These are phyloP conservation scores for Drosophila sordidula DNA, from an alignment of 2,888 invertebrate species.

Conservation along the genomic window DNA sequence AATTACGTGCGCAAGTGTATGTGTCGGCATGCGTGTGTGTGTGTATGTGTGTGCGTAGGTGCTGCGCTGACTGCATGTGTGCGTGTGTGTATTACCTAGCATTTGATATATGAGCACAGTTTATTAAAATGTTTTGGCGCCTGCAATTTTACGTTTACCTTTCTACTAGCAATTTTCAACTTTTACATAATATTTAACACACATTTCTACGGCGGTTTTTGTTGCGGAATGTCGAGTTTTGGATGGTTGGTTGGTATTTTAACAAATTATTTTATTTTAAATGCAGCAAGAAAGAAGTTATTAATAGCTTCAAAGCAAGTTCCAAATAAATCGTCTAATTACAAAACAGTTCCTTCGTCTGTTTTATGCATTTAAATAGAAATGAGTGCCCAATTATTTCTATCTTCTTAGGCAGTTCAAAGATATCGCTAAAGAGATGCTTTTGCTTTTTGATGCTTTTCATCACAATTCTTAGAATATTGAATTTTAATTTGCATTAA, in stretches of 20 bases:
- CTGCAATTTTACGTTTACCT: slow-evolving; percentile 37
- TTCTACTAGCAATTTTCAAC: slow-evolving; percentile 50
- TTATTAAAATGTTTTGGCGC: slow-evolving; percentile 70
- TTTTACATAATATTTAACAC: slow-evolving; percentile 50
- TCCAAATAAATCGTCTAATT: no score
- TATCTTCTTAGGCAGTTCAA: no score
- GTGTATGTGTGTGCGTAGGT: slow-evolving; percentile 5
- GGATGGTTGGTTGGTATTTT: not conserved
- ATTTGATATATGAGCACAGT: slow-evolving; percentile 65
- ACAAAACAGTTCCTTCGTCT: no score
- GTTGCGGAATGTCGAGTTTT: slow-evolving; percentile 4
- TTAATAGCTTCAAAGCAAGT: not conserved
- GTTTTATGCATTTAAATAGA: no score
- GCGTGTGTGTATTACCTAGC: slow-evolving; percentile 15
- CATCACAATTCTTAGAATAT: no score
- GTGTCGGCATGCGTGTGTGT: slow-evolving; percentile 26
- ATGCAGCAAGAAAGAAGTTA: not conserved
- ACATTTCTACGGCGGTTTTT: slow-evolving; percentile 34
- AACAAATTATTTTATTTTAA: slow-evolving; percentile 15
- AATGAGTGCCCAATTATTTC: no score
- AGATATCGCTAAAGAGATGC: no score
- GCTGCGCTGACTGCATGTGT: slow-evolving; percentile 15
- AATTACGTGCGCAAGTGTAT: slow-evolving; percentile 69
- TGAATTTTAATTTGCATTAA: no score
- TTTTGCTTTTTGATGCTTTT: no score